phyloP scores from a whole-genome alignment of 2,888 invertebrate species.

The Pheosia tremula region DNA sequence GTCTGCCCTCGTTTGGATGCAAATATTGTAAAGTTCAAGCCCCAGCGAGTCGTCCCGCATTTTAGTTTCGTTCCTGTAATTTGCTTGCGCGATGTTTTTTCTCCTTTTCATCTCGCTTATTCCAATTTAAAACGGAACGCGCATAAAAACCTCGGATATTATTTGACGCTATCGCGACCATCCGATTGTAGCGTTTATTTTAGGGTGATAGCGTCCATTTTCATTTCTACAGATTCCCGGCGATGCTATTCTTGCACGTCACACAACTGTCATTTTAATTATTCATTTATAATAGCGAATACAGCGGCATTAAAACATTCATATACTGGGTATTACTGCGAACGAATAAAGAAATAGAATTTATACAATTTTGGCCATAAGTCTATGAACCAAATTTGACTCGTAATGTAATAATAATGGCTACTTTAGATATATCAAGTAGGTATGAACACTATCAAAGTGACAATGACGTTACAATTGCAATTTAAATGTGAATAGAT shows the following conservation, averaged over 20 bases:
- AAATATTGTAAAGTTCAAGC: slow-evolving; percentile 78
- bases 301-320: slow-evolving; percentile 30
- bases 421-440: too few species aligned
- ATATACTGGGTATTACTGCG: slow-evolving; percentile 2
- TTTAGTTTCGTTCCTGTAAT: slow-evolving; percentile 74
- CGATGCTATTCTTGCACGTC: slow-evolving; percentile 32
- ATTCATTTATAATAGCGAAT: slow-evolving; percentile 41
- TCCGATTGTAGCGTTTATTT: slow-evolving; percentile 30
- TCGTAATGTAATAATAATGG: too few species aligned
- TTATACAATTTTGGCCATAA: too few species aligned
- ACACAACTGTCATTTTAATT: slow-evolving; percentile 42
- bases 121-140: slow-evolving; percentile 66
- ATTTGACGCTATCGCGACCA: slow-evolving; percentile 35
- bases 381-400: too few species aligned
- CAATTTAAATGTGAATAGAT: too few species aligned
- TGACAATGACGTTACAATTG: too few species aligned
- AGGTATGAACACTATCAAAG: too few species aligned
- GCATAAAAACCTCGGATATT: slow-evolving; percentile 54
- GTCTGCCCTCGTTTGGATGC: slow-evolving; percentile 74
- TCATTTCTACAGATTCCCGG: slow-evolving; percentile 14
- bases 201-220: slow-evolving; percentile 33
- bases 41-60: slow-evolving; percentile 60
- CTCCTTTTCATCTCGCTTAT: slow-evolving; percentile 63
- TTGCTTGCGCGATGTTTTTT: slow-evolving; percentile 63
- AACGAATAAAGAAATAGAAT: too few species aligned